Evolutionary conservation across 53 echinoderm and acorn worm species (phyloP).

Genomic region (Patiria pectinifera): DNA sequence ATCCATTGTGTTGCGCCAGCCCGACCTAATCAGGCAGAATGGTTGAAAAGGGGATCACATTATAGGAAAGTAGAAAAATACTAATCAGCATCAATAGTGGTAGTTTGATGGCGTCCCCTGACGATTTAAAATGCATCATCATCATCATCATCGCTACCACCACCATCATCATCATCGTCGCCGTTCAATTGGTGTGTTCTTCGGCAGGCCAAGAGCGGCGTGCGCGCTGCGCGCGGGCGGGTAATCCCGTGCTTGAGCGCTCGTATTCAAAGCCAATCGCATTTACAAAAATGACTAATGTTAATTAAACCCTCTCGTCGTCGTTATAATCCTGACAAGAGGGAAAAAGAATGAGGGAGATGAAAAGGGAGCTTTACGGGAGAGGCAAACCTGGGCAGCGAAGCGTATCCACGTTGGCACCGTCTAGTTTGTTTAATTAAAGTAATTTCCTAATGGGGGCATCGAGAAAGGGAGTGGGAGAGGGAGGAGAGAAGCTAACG

Average conservation of each 20-base stretch:
- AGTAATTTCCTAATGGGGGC: constrained; percentile 46
- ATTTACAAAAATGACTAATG: constrained; percentile 32
- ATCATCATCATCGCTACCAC: no score
- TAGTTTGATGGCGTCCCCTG: background rate
- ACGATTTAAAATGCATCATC: background rate
- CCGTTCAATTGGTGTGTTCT: background rate
- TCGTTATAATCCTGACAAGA: background rate
- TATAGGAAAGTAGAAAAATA: background rate
- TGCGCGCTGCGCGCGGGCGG: no score
- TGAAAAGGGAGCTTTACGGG: background rate
- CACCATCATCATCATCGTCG: background rate
- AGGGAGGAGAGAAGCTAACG: background rate
- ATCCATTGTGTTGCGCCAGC: background rate
- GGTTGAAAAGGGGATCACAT: background rate
- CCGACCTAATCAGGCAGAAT: constrained; percentile 42
- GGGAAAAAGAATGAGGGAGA: background rate
- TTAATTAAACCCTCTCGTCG: constrained; percentile 33
- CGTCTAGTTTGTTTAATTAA: constrained; percentile 44
- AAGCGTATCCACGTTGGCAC: constrained; percentile 1
- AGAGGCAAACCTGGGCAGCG: background rate
- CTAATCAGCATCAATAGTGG: constrained; percentile 34
- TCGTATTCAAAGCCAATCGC: background rate
- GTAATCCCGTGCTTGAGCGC: no score
- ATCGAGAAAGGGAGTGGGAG: background rate
- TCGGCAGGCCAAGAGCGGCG: no score